Percentiles rank a stretch among this genome's conserved stretches.
phyloP scores from a whole-genome alignment of 2,888 invertebrate species.

The Chorisops tibialis region DNA sequence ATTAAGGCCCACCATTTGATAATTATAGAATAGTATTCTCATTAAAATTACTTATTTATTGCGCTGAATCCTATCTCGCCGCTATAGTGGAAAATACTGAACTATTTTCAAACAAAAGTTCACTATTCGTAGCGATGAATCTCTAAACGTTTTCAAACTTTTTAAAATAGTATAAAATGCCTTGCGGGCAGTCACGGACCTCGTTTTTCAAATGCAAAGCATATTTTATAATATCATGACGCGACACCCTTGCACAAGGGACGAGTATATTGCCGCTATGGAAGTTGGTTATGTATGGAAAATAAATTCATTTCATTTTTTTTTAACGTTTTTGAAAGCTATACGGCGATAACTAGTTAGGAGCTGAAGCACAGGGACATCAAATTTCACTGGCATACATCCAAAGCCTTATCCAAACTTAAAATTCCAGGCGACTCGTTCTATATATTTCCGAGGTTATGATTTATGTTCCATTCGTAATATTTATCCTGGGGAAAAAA shows the following conservation, averaged over 20 bases:
- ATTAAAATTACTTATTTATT: no score
- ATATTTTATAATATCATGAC: no score
- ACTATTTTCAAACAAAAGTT: no score
- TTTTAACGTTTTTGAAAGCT: neutral
- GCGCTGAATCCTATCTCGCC: no score
- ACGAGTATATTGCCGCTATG: neutral
- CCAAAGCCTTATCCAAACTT: slow-evolving; percentile 10
- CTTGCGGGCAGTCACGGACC: neutral
- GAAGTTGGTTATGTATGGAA: neutral
- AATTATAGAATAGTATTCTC: no score
- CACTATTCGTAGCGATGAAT: no score
- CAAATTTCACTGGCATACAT: slow-evolving; percentile 1
- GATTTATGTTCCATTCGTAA: slow-evolving; percentile 1
- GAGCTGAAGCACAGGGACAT: neutral
- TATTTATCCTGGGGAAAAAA: neutral
- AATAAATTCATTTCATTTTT: slow-evolving; percentile 1
- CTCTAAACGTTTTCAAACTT: no score
- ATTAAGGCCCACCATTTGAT: no score
- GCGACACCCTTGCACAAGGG: no score
- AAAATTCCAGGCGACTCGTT: neutral
- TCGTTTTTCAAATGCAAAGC: neutral
- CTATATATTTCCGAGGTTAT: slow-evolving; percentile 1
- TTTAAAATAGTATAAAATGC: neutral
- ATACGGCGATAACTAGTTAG: slow-evolving; percentile 7
- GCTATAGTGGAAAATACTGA: no score